Conservation (phyloP, 2,113 vertebrate genomes). For the Bothrops jararaca region DNA sequence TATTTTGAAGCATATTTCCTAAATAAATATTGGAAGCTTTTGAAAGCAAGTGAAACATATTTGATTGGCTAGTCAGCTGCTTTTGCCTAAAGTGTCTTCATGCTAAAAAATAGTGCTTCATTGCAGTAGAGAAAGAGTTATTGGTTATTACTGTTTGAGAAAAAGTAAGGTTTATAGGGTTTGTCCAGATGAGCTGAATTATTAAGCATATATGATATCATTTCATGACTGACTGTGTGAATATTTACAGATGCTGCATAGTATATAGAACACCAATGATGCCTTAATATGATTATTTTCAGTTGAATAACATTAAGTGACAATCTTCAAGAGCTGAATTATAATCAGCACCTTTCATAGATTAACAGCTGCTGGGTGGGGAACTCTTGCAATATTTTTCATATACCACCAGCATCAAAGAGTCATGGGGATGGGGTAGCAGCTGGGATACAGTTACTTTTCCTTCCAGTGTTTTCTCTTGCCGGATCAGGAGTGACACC, state of each 20-base stretch:
- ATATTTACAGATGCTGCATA: not conserved
- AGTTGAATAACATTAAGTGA: not conserved
- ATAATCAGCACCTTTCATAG: not conserved
- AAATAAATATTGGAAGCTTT: conserved; percentile 12
- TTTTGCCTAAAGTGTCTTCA: not conserved
- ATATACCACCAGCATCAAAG: not conserved
- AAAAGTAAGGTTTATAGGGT: not conserved
- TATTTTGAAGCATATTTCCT: conserved; percentile 1
- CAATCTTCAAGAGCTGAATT: not conserved
- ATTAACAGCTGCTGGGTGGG: not conserved
- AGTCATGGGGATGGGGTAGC: not conserved
- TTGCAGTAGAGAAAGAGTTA: not conserved
- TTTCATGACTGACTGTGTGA: not conserved
- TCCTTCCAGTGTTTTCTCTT: not conserved
- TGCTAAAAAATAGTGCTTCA: not conserved
- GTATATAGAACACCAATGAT: not conserved
- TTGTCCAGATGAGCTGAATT: not conserved
- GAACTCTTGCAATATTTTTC: not conserved
- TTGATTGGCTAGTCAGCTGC: not conserved
- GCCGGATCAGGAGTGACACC: not conserved
- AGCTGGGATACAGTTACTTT: not conserved
- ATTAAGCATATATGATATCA: not conserved
- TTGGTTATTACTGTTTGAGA: not conserved
- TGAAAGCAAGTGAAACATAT: not conserved
- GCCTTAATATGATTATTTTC: not conserved